A percentile compares a stretch with the other conserved stretches of the same genome.
phyloP scores from a whole-genome alignment of 2,797 vertebrate genomes.

The Rhincodon typus region DNA sequence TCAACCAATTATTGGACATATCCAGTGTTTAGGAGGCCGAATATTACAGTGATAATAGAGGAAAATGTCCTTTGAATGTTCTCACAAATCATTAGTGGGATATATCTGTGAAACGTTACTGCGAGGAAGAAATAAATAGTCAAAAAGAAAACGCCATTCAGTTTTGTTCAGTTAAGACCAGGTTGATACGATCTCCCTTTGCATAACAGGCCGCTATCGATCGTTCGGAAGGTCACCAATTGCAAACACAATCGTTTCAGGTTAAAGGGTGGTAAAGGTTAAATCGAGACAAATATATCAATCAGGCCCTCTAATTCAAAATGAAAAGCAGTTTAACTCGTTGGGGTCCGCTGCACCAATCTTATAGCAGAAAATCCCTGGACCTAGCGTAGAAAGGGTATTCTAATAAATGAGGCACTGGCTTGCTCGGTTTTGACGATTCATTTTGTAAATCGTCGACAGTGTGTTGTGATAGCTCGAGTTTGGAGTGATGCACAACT shows the following conservation, averaged over 20 bases:
- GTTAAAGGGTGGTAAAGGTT: conserved; percentile 18
- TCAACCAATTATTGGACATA: background rate
- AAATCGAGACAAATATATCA: conserved; percentile 17
- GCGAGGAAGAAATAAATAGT: background rate
- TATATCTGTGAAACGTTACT: background rate
- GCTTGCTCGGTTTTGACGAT: background rate
- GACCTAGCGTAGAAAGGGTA: background rate
- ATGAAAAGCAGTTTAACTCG: background rate
- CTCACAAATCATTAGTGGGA: background rate
- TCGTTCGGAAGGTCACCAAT: conserved; percentile 17
- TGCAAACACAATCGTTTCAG: conserved; percentile 7
- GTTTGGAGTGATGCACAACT: background rate
- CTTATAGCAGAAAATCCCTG: background rate
- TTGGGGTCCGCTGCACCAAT: background rate
- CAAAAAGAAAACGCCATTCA: background rate
- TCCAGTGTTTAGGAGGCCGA: background rate
- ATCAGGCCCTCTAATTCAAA: background rate
- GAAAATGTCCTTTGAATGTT: too few relatives aligned
- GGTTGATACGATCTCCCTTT: background rate
- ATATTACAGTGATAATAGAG: background rate
- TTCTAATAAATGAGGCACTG: background rate
- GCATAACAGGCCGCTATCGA: conserved; percentile 26
- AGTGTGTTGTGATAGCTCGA: background rate
- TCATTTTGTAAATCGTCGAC: background rate
- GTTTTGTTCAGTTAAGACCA: background rate